A percentile compares a stretch with the other conserved stretches of the same genome.
Evolutionary conservation across 2,113 vertebrate species (phyloP).

Genomic region (Tragulus kanchil): DNA sequence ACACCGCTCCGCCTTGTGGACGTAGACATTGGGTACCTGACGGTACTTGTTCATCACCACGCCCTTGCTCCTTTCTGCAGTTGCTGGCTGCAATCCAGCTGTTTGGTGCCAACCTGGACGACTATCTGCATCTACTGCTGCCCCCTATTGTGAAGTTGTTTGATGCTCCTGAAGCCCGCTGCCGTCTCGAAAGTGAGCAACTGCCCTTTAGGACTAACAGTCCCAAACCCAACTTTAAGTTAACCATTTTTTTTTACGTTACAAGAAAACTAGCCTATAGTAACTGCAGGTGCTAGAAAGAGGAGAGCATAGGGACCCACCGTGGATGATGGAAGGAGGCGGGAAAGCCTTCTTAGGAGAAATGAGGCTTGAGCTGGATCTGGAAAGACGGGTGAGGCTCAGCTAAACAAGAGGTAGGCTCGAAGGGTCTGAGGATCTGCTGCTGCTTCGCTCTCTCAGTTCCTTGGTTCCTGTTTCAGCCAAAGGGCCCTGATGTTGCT

Average conservation of each 20-base stretch:
- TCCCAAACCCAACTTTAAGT: background rate
- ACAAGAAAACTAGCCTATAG: no score
- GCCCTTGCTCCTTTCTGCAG: slow-evolving; percentile 85
- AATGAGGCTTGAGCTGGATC: no score
- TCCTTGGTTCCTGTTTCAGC: background rate
- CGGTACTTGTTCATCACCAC: rapidly evolving
- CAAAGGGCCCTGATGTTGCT: background rate
- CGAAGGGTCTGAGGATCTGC: no score
- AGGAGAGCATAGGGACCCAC: no score
- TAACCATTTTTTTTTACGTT: no score
- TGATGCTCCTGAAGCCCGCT: slow-evolving; percentile 95
- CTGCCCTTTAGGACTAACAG: background rate
- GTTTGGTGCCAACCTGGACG: slow-evolving; percentile 98
- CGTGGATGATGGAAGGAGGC: no score
- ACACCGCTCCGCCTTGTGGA: rapidly evolving
- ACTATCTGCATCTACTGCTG: slow-evolving; percentile 97
- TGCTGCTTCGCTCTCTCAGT: no score
- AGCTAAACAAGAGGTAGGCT: no score
- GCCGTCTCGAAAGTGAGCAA: slow-evolving; percentile 94
- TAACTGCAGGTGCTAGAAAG: no score
- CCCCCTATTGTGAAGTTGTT: slow-evolving; percentile 99
- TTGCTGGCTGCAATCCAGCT: slow-evolving; percentile 97
- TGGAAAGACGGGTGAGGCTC: no score
- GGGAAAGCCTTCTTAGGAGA: no score
- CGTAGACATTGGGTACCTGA: background rate